Percentiles rank a stretch among this genome's conserved stretches.
These are phyloP conservation scores for Epinephelus malabaricus DNA, from an alignment of 2,797 vertebrate species.

Conservation along the genomic window DNA sequence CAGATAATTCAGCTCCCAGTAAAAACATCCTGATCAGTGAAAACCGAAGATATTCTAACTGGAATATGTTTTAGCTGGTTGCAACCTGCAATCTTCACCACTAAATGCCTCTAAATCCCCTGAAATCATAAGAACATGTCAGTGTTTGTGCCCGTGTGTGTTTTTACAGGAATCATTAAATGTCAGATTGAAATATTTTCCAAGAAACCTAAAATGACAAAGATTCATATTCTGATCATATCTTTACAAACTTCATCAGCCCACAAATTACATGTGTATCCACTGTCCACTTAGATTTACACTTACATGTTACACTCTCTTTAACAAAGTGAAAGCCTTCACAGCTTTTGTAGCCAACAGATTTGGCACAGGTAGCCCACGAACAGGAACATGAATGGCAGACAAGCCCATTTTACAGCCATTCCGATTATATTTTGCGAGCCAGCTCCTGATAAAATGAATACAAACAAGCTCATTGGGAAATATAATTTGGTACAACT, in stretches of 20 bases:
- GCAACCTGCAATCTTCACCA: no score
- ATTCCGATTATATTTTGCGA: constrained; percentile 24
- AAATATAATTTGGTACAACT: constrained; percentile 53
- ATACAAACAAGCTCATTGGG: constrained; percentile 56
- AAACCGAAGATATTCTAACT: no score
- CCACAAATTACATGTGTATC: background rate
- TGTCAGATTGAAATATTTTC: background rate
- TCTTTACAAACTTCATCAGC: background rate
- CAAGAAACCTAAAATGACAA: background rate
- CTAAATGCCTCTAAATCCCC: no score
- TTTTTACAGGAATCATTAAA: constrained; percentile 9
- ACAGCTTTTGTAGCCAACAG: constrained; percentile 17
- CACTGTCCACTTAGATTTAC: background rate
- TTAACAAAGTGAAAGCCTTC: constrained; percentile 1
- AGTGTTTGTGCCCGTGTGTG: background rate
- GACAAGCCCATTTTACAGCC: constrained; percentile 5
- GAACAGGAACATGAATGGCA: constrained; percentile 5
- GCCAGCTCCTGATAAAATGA: constrained; percentile 46
- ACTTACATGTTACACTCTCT: background rate
- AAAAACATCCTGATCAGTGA: no score
- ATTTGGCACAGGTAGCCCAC: constrained; percentile 4
- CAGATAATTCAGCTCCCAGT: no score
- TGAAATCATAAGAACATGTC: background rate
- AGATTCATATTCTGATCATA: background rate
- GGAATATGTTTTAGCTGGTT: no score